Base-by-base conservation (phyloP, 2,888 invertebrate genomes). In the Diplazon laetatorius region DNA sequence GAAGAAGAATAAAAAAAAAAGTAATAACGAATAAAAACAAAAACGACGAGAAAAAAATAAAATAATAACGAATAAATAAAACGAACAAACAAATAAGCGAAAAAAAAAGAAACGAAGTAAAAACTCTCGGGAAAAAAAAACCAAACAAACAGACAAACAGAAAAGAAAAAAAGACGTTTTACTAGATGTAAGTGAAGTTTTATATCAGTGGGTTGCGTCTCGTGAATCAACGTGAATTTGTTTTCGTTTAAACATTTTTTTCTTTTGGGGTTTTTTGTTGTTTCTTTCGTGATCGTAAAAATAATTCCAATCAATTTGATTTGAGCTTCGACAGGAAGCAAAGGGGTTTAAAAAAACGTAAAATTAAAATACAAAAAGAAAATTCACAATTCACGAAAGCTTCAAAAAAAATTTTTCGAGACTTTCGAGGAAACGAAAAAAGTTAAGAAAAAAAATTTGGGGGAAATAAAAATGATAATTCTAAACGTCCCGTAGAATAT, bases 121-220 rank as follows among this genome's bases (percentile, higher is more conserved):
- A 73, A 73, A 76, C 30, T 30, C 30, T n/a, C n/a, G n/a, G n/a
- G n/a, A n/a, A n/a, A n/a, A n/a, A n/a, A n/a, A n/a, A n/a, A n/a
- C n/a, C n/a, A n/a, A n/a, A n/a, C n/a, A n/a, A n/a, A n/a, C n/a
- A n/a, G n/a, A n/a, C n/a, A n/a, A n/a, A n/a, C n/a, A n/a, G n/a
- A n/a, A n/a, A n/a, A 18, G 66, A 76, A 78, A 76, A 84, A 79
- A 85, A 86, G 84, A 87, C 86, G 86, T 88, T 87, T n/a, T 85
- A 83, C 82, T 89, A 89, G 85, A 63, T 84, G 82, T 89, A 89
- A 89, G 89, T 87, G 86, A 88, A 88, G 82, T 90, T 89, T 90
- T 90, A 87, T 90, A 90, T 89, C 89, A 87, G 87, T 87, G 89
- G 84, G n/a, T n/a, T 88, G 89, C 88, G 86, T 87, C 83, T 81